Evolutionary conservation across 1,140 invertebrate species (phyloP), one percentile per base, ranked within the genome.

Genomic region (Aphidius ervi): DNA sequence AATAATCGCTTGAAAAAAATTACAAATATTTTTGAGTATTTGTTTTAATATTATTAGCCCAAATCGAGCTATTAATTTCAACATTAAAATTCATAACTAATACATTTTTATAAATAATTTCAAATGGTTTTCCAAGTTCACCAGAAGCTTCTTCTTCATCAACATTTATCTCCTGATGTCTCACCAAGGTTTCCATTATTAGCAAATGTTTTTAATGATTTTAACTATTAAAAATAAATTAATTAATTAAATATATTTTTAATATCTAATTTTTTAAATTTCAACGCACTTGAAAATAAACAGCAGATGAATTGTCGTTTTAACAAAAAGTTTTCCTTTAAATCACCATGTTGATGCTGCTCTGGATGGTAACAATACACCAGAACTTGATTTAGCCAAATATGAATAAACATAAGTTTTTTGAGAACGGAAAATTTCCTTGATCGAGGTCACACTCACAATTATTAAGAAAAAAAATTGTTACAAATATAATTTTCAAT

Each of bases 1-100:
- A n/a, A n/a, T n/a, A n/a, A n/a, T n/a, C n/a, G n/a, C n/a, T n/a
- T n/a, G n/a, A n/a, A n/a, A n/a, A n/a, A n/a, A n/a, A n/a, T n/a
- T n/a, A n/a, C n/a, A n/a, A n/a, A n/a, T n/a, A n/a, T n/a, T n/a
- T n/a, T n/a, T n/a, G n/a, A n/a, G n/a, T n/a, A n/a, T n/a, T n/a
- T n/a, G n/a, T 74, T 69, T 88, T 87, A 56, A 88, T 83, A 68
- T 88, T 88, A n/a, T 79, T 82, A 0, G 83, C 80, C 87, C 87
- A 88, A n/a, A 78, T 68, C 2, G 83, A 77, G 3, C 23, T 23
- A 62, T 86, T 85, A 37, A 68, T 65, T 63, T 80, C 81, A 8
- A 69, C 67, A 37, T 72, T 79, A 40, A 80, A 76, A 68, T 77
- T 76, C 62, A 73, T 69, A 9, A 79, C 58, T 10, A 74, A 67